Base-by-base conservation (phyloP, 2,113 vertebrate genomes). In the Vulpes lagopus region DNA sequence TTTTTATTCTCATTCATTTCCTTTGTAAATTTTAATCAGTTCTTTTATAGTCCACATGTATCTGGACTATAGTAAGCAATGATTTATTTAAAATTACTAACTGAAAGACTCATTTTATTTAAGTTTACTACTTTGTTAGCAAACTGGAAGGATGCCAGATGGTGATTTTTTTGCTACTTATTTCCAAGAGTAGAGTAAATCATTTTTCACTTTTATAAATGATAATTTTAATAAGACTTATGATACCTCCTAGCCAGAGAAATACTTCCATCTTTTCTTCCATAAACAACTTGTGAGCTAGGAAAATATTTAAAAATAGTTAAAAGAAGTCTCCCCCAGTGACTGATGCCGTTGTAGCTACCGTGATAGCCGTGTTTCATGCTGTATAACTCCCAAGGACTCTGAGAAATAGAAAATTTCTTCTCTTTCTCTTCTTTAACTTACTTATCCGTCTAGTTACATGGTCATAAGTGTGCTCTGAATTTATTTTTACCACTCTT, bases 161-260 rank as follows among this genome's bases (percentile, higher is more conserved):
- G 69, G 90, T 76, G 8, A 25, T 67, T 74, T 97, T 97, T 95
- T 96, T 96, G n/a, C 51, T 84, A 60, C 53, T 95, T 87, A 89
- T 92, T 96, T 96, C 22, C 51, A 95, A 71, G 64, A 49, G 38
- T 81, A 87, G 76, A 94, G 83, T 53, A 88, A 97, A 96, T 94
- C 51, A 96, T 59, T 96, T 97, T 94, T 97, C 64, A 96, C 22
- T 90, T 97, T 94, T 81, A 90, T 81, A 90, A 96, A 90, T 76
- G 20, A 79, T 89, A 23, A 91, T 96, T 94, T 97, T 91, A 94
- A 89, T 96, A 49, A 92, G 49, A 92, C 43, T 96, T 73, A 86
- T 35, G 69, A 88, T 84, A 32, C 43, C 16, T 92, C 16, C 11
- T 91, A 59, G 27, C 76, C 59, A 76, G 43, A 19, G 91, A 86